These are phyloP conservation scores for Ciconia stormi DNA, from an alignment of 2,113 vertebrate genomes.

Conservation along the genomic window DNA sequence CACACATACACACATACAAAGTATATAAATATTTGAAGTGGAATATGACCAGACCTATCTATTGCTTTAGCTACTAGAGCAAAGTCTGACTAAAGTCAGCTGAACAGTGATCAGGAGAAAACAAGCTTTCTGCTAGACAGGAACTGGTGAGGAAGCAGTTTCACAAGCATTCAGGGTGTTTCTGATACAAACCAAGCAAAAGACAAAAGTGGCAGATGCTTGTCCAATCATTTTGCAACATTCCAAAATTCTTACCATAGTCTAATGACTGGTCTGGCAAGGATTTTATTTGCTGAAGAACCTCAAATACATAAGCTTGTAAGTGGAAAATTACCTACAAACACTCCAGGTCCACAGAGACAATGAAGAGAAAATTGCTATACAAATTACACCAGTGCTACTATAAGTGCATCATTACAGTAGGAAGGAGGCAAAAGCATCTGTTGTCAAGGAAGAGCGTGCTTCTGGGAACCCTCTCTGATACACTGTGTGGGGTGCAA, in stretches of 20 bases:
- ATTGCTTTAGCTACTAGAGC: background rate
- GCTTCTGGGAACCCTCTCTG: background rate
- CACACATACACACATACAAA: background rate
- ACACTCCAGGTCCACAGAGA: background rate
- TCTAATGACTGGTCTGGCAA: background rate
- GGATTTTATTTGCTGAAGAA: background rate
- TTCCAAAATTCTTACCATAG: background rate
- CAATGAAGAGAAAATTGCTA: background rate
- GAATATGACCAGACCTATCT: background rate
- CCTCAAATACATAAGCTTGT: background rate
- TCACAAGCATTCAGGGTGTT: background rate
- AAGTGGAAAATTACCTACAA: background rate
- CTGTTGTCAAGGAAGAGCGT: background rate
- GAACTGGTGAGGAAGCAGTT: background rate
- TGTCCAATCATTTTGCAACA: background rate
- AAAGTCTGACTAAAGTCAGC: background rate
- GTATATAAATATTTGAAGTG: background rate
- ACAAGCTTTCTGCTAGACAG: background rate
- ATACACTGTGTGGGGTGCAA: background rate
- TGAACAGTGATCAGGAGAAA: background rate
- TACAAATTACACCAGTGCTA: background rate
- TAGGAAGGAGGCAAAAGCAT: background rate
- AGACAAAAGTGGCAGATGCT: background rate
- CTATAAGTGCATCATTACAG: background rate
- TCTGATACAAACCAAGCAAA: background rate